Evolutionary conservation across 2,797 vertebrate genomes (phyloP), one percentile per base, ranked within the genome.

Genomic region (Arnoldichthys spilopterus): DNA sequence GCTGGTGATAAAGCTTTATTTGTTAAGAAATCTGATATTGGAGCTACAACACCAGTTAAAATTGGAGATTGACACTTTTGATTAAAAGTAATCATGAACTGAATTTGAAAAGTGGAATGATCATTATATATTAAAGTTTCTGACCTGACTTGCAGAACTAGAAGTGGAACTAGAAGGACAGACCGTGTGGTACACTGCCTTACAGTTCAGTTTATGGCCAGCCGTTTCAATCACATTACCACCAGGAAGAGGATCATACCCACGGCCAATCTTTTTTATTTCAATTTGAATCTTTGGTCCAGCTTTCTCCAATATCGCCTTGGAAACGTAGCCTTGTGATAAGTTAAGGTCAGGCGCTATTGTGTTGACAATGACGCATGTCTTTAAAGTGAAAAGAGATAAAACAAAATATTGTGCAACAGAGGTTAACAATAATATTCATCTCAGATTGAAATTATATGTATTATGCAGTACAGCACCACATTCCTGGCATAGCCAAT

Each of bases 321-420:
- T 1, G 9, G 95, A 92, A 74, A 93, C 71, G 0, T 0, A 0
- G 2, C 89, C 89, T 0, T 0, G 0, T 0, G 0, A 5, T 56
- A 91, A 43, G 12, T 84, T 0, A 0, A 2, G 4, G 0, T 0
- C 0, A 0, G 0, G 0, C 16, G 11, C 8, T 37, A 87, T 0
- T 0, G 90, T 91, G 85, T 93, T 95, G 58, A 98, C 94, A 73
- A 98, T 88, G 70, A 93, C 88, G 28, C 91, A 85, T 0, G 92
- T 90, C 97, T 98, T 86, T 5, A 90, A 83, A 51, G 56, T 30
- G 58, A 86, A 79, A 13, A 54, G 82, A 37, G 45, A 2, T 1
- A 0, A 34, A 47, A 53, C 13, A 53, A 69, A 40, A 0, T 59
- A 1, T 51, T 51, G 47, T 18, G 9, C 43, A 45, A 45, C 43